Percentiles rank a stretch among this genome's conserved stretches.
Conservation (phyloP, 2,888 invertebrate genomes). For the Colletes collaris region DNA sequence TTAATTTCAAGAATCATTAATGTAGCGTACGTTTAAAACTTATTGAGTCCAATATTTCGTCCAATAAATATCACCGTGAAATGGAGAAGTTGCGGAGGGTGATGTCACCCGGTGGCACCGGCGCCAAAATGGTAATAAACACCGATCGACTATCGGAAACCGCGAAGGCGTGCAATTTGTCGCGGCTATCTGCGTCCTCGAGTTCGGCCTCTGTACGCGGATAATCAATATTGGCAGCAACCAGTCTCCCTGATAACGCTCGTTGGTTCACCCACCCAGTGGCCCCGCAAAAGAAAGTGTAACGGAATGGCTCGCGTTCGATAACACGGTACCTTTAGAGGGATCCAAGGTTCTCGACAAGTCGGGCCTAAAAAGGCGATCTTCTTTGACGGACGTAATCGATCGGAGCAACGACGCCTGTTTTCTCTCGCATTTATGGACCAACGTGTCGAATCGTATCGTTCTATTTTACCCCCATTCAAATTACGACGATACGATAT, state of each 20-base stretch:
- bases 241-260: constrained; percentile 70
- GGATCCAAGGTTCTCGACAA: constrained; percentile 30
- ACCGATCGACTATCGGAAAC: constrained; percentile 63
- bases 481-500: too few species aligned
- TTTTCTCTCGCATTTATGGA: not conserved
- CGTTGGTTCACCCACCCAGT: constrained; percentile 47
- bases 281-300: constrained; percentile 44
- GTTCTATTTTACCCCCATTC: too few species aligned
- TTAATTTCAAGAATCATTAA: too few species aligned
- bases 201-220: constrained; percentile 46
- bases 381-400: constrained; percentile 25
- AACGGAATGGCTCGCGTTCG: constrained; percentile 39
- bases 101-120: constrained; percentile 62
- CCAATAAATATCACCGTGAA: not conserved
- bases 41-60: too few species aligned
- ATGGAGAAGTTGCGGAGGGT: constrained; percentile 8
- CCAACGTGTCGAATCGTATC: not conserved
- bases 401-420: not conserved
- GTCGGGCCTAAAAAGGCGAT: constrained; percentile 41
- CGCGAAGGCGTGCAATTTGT: constrained; percentile 69
- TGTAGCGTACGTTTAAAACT: too few species aligned
- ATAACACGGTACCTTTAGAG: constrained; percentile 42
- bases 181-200: constrained; percentile 61
- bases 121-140: constrained; percentile 68
- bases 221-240: constrained; percentile 73